Conservation (phyloP, 1,140 invertebrate species). For the Propsilocerus akamusi region DNA sequence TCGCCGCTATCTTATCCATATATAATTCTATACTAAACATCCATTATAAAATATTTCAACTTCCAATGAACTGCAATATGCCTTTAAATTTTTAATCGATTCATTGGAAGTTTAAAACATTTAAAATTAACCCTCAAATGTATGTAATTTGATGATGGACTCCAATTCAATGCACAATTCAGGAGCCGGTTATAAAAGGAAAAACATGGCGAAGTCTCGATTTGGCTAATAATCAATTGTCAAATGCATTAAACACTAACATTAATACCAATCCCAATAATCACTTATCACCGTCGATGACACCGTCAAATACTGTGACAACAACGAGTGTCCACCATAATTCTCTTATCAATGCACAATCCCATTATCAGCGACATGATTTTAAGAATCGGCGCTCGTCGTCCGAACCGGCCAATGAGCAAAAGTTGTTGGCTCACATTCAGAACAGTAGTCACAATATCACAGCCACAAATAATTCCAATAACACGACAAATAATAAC, state of each 20-base stretch:
- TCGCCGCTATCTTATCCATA: no score
- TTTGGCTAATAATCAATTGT: slow-evolving; percentile 20
- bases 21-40: no score
- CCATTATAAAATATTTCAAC: no score
- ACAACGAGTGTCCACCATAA: slow-evolving; percentile 3
- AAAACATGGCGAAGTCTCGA: slow-evolving; percentile 37
- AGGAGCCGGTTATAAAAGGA: slow-evolving; percentile 6
- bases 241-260: background rate
- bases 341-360: background rate
- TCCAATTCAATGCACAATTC: no score
- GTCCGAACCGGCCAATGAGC: slow-evolving; percentile 4
- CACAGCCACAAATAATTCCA: slow-evolving; percentile 1
- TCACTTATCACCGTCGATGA: background rate
- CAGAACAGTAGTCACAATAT: background rate
- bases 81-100: no score
- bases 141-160: no score
- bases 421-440: background rate
- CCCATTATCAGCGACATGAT: slow-evolving; percentile 6
- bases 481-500: background rate
- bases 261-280: background rate
- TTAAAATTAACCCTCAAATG: no score
- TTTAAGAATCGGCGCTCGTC: slow-evolving; percentile 7
- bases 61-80: no score
- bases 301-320: background rate
- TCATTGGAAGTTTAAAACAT: no score